Evolutionary conservation across 1,140 invertebrate genomes (phyloP).

Genomic region (Lepidurus packardi): DNA sequence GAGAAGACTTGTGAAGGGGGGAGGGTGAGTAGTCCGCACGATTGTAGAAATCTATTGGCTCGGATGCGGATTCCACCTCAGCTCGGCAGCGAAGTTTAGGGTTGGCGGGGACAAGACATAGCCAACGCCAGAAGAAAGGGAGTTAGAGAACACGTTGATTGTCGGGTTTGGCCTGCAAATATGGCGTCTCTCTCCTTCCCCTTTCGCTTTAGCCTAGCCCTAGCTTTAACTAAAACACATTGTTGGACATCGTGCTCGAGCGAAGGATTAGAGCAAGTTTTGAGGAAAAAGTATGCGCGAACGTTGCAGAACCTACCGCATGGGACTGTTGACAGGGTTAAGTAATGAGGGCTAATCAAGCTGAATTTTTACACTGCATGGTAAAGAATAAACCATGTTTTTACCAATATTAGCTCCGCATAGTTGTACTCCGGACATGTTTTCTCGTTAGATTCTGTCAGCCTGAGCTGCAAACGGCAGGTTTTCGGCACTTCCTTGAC

Average conservation of each 20-base stretch:
- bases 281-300: background rate
- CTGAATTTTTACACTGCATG: conserved; percentile 16
- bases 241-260: background rate
- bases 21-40: background rate
- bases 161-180: conserved; percentile 20
- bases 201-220: conserved; percentile 24
- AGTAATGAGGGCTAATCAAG: background rate
- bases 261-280: background rate
- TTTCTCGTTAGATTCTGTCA: conserved; percentile 58
- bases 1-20: background rate
- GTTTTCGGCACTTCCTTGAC: conserved; percentile 49
- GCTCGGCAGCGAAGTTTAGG: background rate
- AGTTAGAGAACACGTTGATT: conserved; percentile 19
- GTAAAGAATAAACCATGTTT: conserved; percentile 34
- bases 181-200: conserved; percentile 21
- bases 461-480: conserved; percentile 53
- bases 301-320: background rate
- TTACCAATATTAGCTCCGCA: conserved; percentile 54
- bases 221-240: background rate
- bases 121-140: conserved; percentile 16
- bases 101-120: background rate
- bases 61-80: background rate
- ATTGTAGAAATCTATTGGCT: too few relatives aligned
- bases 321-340: background rate
- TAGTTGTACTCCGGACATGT: conserved; percentile 61